Base-by-base conservation (phyloP, 2,113 vertebrate species). In the Ameiurus melas region DNA sequence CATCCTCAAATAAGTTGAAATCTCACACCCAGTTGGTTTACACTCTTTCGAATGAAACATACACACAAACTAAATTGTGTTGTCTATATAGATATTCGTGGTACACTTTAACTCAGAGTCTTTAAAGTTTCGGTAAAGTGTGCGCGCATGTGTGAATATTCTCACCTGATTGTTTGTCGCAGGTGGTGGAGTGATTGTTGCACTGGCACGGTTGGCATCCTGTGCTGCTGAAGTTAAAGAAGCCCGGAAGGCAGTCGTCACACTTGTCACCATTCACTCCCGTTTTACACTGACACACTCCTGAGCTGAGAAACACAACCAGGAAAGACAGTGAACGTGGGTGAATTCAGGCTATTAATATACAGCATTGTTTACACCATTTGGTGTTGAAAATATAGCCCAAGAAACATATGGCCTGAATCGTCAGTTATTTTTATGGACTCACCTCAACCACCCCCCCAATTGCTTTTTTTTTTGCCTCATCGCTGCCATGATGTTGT, bases 201-300 rank as follows among this genome's bases (percentile, higher is more conserved):
- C 93, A 93, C 33, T 91, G 91, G 80, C 93, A 93, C 0, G 87
- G 90, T 66, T 89, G 92, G 84, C 92, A 93, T 3, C 93, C 92
- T 4, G 89, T 86, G 70, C 78, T 90, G 90, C 90, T 92, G 83
- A 92, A 92, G n/a, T 85, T 43, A 43, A 86, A 90, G 89, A 88
- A 93, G 25, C 92, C 93, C 1, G 91, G 92, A 10, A 64, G 89
- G 87, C 93, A 93, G 58, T 92, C 83, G 7, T 90, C 86, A 83
- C 93, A 93, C 89, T 92, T 92, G n/a, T 91, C 89, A 22, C 93
- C 92, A 62, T 87, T 84, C 39, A 93, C 93, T 55, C 92, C 93
- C 17, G 30, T 39, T 85, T 93, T 93, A 87, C 93, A 93, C 36
- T 30, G 43, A n/a, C 93, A 93, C 88, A 90, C 58, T 4, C 93